Conservation (phyloP, 2,888 invertebrate species). For the Deroplatys truncata region DNA sequence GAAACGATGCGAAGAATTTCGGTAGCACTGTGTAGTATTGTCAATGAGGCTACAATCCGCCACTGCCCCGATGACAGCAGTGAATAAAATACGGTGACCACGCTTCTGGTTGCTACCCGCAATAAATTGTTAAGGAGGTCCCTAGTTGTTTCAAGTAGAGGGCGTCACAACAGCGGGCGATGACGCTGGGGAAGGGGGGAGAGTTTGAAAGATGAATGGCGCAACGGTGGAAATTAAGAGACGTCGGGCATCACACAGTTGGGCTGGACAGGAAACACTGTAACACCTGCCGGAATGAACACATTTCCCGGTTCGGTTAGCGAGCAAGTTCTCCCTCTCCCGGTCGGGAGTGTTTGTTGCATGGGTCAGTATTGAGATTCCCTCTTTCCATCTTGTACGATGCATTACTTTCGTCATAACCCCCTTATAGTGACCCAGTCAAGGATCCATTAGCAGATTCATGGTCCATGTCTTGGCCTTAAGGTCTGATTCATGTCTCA, state of each 20-base stretch:
- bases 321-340: no score
- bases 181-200: not conserved
- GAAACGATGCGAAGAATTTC: no score
- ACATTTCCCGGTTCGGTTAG: no score
- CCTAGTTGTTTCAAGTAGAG: not conserved
- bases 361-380: no score
- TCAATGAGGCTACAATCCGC: not conserved
- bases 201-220: not conserved
- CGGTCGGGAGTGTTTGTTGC: no score
- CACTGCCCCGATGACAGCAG: not conserved
- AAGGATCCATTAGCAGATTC: no score
- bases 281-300: not conserved
- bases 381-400: no score
- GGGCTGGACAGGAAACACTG: not conserved
- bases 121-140: not conserved
- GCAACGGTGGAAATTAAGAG: not conserved
- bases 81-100: not conserved
- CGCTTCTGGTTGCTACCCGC: not conserved
- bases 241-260: not conserved
- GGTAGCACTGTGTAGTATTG: no score
- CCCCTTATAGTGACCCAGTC: no score
- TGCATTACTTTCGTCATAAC: no score
- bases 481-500: no score
- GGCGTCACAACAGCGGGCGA: not conserved
- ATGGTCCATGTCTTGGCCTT: no score